Base-by-base conservation (phyloP, 2,113 vertebrate genomes). In the Siniperca knerii region DNA sequence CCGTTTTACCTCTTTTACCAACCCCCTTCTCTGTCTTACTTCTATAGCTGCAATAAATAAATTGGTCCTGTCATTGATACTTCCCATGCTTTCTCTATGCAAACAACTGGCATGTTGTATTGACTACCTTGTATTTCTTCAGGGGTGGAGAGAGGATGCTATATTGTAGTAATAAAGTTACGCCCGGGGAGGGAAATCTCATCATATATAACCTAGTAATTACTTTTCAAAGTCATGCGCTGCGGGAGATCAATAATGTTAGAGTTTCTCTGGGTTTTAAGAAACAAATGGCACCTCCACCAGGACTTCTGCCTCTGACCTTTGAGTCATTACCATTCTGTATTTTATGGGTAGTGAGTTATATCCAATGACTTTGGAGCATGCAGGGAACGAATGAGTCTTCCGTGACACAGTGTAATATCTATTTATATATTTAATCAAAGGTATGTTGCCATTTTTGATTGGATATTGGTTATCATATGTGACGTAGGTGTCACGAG, bases 151-250 rank as follows among this genome's bases (percentile, higher is more conserved):
- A 46, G 68, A 61, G 70, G 79, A 75, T 84, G 89, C 83, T 89
- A 89, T 90, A 90, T 87, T 87, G 82, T 73, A 21, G 90, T 90
- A 84, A 91, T 91, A 89, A 92, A 90, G 80, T 68, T 64, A 78
- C 80, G 84, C 83, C 73, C 48, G 76, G 55, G 83, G 80, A 74
- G 72, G 67, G 50, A 88, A 83, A 82, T 79, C 65, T 86, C 86
- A 92, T 91, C 87, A 84, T 89, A 92, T 88, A 90, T 89, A 90
- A 92, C 87, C 90, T 52, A 57, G 89, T 92, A 89, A 93, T 90
- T 91, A 93, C 86, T 88, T 92, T 88, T 83, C 90, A 91, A 91
- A 91, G 89, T 93, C 89, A 88, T 64, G 75, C 55, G 2, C 74
- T 70, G 81, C 55, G 2, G 46, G 44, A 75, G 84, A 93, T 93